phyloP scores from a whole-genome alignment of 2,113 vertebrate species.

The Atherinomorus stipes region DNA sequence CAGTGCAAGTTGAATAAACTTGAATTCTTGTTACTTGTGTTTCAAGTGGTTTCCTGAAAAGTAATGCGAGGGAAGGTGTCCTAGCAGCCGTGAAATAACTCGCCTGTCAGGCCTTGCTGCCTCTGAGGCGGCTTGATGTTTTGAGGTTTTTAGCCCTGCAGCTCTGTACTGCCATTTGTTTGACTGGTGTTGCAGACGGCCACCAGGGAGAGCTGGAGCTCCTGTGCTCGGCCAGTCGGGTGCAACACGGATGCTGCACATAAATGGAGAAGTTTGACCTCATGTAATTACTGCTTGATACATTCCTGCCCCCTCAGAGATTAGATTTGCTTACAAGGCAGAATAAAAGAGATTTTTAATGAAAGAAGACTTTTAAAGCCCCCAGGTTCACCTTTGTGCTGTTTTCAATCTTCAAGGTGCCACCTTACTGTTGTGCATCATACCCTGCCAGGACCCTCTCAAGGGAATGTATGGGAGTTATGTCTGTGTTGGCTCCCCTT shows the following conservation, averaged over 20 bases:
- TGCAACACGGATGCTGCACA: slow-evolving; percentile 15
- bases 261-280: slow-evolving; percentile 11
- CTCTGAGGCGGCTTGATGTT: background rate
- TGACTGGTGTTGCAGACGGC: slow-evolving; percentile 25
- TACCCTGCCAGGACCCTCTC: slow-evolving; percentile 18
- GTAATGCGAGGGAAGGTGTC: background rate
- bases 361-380: slow-evolving; percentile 1
- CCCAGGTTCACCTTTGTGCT: slow-evolving; percentile 17
- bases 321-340: background rate
- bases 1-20: slow-evolving; percentile 15
- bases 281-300: slow-evolving; percentile 38
- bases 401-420: slow-evolving; percentile 22
- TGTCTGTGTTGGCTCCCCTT: slow-evolving; percentile 31
- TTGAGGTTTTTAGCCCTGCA: slow-evolving; percentile 2
- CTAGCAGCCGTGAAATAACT: background rate
- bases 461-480: slow-evolving; percentile 60
- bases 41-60: background rate
- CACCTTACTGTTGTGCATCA: slow-evolving; percentile 27
- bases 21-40: background rate
- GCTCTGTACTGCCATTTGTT: slow-evolving; percentile 63
- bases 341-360: background rate
- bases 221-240: background rate
- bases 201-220: slow-evolving; percentile 73
- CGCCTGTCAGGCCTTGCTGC: background rate
- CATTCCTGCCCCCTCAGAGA: slow-evolving; percentile 49